Conservation (phyloP, 2,797 vertebrate genomes). For the Macrochelys suwanniensis region DNA sequence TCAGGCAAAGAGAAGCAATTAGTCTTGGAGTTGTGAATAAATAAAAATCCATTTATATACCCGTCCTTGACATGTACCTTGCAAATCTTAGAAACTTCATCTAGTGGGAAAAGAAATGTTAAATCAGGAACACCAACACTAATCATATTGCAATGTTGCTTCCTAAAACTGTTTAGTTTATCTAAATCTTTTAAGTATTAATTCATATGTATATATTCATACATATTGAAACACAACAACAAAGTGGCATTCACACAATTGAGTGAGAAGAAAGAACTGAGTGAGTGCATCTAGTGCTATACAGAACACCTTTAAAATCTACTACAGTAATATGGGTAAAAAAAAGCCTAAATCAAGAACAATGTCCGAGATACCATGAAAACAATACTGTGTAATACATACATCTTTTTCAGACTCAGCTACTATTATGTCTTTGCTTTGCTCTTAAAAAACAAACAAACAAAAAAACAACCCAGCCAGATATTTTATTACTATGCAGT, state of each 20-base stretch:
- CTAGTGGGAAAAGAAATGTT: slow-evolving; percentile 87
- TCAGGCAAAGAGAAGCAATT: slow-evolving; percentile 90
- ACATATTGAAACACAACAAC: slow-evolving; percentile 72
- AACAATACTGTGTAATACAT: accelerated
- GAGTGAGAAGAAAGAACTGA: slow-evolving; percentile 43
- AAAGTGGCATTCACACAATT: slow-evolving; percentile 54
- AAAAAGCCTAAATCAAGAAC: slow-evolving; percentile 22
- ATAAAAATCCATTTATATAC: slow-evolving; percentile 90
- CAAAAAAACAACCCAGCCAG: neutral
- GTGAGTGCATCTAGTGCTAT: neutral
- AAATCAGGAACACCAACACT: slow-evolving; percentile 82
- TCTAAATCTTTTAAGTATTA: slow-evolving; percentile 82
- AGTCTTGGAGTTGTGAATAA: slow-evolving; percentile 90
- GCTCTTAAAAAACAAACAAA: slow-evolving; percentile 27
- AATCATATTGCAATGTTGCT: slow-evolving; percentile 72
- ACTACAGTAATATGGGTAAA: slow-evolving; percentile 10
- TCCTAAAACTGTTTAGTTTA: slow-evolving; percentile 78
- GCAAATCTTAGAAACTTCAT: slow-evolving; percentile 89
- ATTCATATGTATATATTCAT: slow-evolving; percentile 86
- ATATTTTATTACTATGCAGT: slow-evolving; percentile 11
- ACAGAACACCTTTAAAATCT: neutral
- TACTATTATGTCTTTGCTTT: neutral
- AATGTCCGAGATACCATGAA: neutral
- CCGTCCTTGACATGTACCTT: slow-evolving; percentile 90
- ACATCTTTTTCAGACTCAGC: neutral